phyloP scores from a whole-genome alignment of 2,888 invertebrate species.

The Scaptodrosophila latifasciaeformis region DNA sequence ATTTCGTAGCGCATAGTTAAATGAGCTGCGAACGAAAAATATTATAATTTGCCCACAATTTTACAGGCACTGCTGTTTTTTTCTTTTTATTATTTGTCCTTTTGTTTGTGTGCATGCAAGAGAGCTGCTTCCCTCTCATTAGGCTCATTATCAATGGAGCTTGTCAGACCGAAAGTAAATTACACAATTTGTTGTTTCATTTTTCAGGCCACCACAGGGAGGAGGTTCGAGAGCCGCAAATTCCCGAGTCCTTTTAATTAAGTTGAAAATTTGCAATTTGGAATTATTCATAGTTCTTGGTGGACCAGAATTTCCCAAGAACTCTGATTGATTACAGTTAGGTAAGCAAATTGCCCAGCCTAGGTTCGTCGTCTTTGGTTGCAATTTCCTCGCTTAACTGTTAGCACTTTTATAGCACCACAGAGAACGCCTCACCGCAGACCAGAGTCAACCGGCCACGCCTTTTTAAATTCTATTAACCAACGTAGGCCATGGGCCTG shows the following conservation, averaged over 20 bases:
- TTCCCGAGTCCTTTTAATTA: slow-evolving; percentile 51
- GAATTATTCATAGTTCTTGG: too few relatives aligned
- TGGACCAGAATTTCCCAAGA: too few relatives aligned
- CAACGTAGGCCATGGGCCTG: too few relatives aligned
- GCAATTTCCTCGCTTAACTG: slow-evolving; percentile 43
- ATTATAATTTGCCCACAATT: too few relatives aligned
- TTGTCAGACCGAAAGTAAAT: slow-evolving; percentile 29
- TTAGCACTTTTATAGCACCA: too few relatives aligned
- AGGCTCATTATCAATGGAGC: slow-evolving; percentile 46
- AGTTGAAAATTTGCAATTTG: too few relatives aligned
- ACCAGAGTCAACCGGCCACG: too few relatives aligned
- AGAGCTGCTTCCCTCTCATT: slow-evolving; percentile 28
- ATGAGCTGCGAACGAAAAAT: neutral
- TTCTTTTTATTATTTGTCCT: neutral
- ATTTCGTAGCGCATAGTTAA: neutral
- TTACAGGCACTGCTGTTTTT: neutral
- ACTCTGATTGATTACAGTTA: slow-evolving; percentile 63
- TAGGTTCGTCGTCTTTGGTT: too few relatives aligned
- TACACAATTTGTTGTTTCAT: slow-evolving; percentile 62
- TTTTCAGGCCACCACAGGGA: too few relatives aligned
- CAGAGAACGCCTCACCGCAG: too few relatives aligned
- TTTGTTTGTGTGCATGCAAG: too few relatives aligned
- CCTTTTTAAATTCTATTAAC: slow-evolving; percentile 60
- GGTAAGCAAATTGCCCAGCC: slow-evolving; percentile 47
- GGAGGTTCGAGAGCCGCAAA: slow-evolving; percentile 28